Conservation (phyloP, 2,113 vertebrate species). For the Cepphus grylle region DNA sequence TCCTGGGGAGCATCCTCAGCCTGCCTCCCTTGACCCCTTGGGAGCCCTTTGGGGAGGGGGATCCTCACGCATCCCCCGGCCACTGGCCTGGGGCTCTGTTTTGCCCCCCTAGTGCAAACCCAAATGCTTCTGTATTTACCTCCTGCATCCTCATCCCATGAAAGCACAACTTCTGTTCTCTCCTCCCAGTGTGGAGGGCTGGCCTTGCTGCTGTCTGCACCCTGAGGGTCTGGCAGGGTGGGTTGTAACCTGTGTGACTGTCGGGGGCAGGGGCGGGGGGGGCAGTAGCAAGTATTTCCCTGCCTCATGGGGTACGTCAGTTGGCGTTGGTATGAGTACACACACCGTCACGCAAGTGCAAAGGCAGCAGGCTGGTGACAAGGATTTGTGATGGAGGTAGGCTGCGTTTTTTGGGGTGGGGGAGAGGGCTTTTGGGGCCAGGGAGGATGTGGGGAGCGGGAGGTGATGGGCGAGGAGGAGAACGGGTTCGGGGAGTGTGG, state of each 20-base stretch:
- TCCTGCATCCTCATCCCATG: background rate
- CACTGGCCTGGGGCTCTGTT: too few species aligned
- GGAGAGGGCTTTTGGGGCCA: background rate
- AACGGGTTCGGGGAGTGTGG: background rate
- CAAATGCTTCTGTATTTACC: background rate
- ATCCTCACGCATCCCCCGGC: background rate
- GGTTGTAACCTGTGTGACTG: background rate
- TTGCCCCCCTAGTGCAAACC: too few species aligned
- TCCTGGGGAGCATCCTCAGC: background rate
- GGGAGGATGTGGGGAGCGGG: background rate
- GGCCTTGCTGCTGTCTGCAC: background rate
- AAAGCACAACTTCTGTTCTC: accelerated
- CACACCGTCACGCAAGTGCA: too few species aligned
- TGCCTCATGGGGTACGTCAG: accelerated
- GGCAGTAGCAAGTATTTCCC: background rate
- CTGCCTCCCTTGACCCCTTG: accelerated
- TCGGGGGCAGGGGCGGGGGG: background rate
- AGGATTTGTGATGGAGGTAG: background rate
- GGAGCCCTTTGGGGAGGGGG: background rate
- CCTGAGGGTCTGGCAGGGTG: accelerated
- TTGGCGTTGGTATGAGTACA: background rate
- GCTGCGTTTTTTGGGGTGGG: background rate
- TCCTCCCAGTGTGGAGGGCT: background rate
- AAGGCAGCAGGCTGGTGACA: background rate
- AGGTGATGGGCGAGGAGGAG: background rate